Base-by-base conservation (phyloP, 2,113 vertebrate species). In the Suncus etruscus region DNA sequence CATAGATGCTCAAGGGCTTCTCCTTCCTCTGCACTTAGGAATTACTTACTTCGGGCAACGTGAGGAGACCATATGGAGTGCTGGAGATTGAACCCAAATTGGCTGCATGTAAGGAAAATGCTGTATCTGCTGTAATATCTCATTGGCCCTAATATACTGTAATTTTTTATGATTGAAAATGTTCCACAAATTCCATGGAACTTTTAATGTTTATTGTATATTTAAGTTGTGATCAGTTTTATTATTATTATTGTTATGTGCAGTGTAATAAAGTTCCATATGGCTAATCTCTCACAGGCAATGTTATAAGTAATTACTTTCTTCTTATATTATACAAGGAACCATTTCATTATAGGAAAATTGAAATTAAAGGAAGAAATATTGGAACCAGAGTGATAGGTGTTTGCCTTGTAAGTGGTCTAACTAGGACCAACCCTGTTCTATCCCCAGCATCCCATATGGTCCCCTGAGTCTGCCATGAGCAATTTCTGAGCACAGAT, bases 131-230 rank as follows among this genome's bases (percentile, higher is more conserved):
- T 39, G 39, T 39, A 39, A 39, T 39, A 39, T 39, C 39, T 39
- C 39, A 39, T 39, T 39, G 39, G 39, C 39, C 39, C 39, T 39
- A 39, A 69, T 86, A n/a, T 76, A 89, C 75, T 58, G 25, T 82
- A 73, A 79, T 91, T 82, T 82, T 74, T 74, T 89, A 73, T 77
- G 86, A 77, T 70, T 81, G 86, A 87, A 82, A 87, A 78, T 87
- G 78, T 75, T 47, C 32, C 20, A 32, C 7, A 75, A 50, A 47
- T 1, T 24, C 6, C 7, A 3, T 83, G 27, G 72, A 61, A 75
- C 16, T 12, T 90, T 85, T 82, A 91, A 91, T 54, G 11, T 3
- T 69, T 87, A 27, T 73, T 65, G 81, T 18, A 74, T 8, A 74
- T 73, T 77, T 77, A 48, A 12, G 5, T 77, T 85, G 32, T 61